Conservation (phyloP, 2,113 vertebrate species). For the Pitta sordida region DNA sequence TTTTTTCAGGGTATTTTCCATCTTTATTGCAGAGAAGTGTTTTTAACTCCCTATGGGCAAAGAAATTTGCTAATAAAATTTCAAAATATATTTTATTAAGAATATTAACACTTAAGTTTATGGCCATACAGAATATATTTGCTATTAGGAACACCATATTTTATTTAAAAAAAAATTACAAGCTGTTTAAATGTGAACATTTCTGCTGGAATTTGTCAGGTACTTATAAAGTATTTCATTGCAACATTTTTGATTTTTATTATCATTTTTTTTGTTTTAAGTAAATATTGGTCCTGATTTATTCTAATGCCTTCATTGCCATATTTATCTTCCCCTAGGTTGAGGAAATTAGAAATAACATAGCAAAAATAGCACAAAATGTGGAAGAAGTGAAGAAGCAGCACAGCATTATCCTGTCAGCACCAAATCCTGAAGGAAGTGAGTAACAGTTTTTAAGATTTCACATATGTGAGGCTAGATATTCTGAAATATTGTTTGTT, state of each 20-base stretch:
- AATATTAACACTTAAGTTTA: background rate
- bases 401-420: slow-evolving; percentile 92
- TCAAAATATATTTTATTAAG: background rate
- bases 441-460: slow-evolving; percentile 40
- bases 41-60: background rate
- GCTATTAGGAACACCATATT: background rate
- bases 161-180: background rate
- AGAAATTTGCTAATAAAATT: background rate
- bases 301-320: background rate
- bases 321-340: slow-evolving; percentile 73
- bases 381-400: slow-evolving; percentile 92
- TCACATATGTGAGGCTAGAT: background rate
- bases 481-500: background rate
- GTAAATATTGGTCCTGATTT: background rate
- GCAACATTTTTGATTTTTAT: background rate
- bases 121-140: background rate
- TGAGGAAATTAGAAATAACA: slow-evolving; percentile 84
- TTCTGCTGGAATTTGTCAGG: background rate
- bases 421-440: slow-evolving; percentile 92
- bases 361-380: slow-evolving; percentile 82
- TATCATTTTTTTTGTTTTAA: background rate
- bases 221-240: background rate
- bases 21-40: background rate
- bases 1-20: background rate
- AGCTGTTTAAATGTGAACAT: background rate